These are phyloP conservation scores for Tetraodon nigroviridis DNA, from an alignment of 2,113 vertebrate species.

Conservation along the genomic window DNA sequence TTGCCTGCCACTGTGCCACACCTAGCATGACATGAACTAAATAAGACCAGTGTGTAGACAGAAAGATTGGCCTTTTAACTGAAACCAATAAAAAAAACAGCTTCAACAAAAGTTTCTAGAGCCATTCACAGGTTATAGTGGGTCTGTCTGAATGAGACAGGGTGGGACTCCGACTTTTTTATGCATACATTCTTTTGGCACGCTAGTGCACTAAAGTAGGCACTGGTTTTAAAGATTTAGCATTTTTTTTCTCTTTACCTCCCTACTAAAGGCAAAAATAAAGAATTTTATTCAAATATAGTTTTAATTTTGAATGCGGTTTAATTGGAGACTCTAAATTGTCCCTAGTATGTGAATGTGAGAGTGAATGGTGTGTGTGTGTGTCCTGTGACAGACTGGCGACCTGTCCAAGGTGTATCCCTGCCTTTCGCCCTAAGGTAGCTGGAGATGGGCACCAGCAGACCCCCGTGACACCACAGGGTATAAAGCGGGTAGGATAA, in stretches of 20 bases:
- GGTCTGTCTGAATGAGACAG: conserved; percentile 41
- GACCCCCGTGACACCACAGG: no score
- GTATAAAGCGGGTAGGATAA: no score
- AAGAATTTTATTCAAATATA: conserved; percentile 5
- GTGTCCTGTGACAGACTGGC: no score
- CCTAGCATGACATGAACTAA: conserved; percentile 70
- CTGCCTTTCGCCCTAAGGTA: no score
- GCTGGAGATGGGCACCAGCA: no score
- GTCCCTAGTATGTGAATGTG: no score
- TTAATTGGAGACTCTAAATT: no score
- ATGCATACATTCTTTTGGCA: conserved; percentile 50
- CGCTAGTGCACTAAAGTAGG: conserved; percentile 35
- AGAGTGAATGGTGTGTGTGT: no score
- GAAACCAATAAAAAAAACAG: conserved; percentile 61
- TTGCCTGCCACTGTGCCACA: conserved; percentile 72
- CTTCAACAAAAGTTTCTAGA: conserved; percentile 43
- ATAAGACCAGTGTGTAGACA: conserved; percentile 71
- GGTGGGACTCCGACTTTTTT: conserved; percentile 44
- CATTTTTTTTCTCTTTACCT: conserved; percentile 27
- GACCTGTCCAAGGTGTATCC: no score
- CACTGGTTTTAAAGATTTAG: conserved; percentile 15
- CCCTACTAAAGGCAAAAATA: conserved; percentile 16
- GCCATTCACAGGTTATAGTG: conserved; percentile 57
- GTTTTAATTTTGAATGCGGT: conserved; percentile 2
- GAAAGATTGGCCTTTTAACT: conserved; percentile 48